Evolutionary conservation across 92 coral and sea anemone genomes (phyloP).

Genomic region (Micromussa lordhowensis): DNA sequence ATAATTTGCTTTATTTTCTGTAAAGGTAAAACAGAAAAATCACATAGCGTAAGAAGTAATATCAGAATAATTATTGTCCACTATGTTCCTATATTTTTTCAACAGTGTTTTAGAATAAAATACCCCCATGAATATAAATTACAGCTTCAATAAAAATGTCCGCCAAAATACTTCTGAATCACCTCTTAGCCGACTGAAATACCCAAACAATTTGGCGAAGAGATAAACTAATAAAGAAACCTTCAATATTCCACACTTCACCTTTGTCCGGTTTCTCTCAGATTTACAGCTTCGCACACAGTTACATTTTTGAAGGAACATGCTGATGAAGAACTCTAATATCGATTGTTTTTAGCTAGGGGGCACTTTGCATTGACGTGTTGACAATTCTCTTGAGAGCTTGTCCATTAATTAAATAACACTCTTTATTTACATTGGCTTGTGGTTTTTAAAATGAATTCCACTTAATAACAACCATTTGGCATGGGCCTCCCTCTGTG

Average conservation of each 20-base stretch:
- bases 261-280: conserved; percentile 26
- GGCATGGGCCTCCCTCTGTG: not conserved
- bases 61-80: not conserved
- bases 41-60: not conserved
- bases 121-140: conserved; percentile 17
- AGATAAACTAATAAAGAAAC: not conserved
- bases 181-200: not conserved
- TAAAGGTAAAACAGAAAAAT: too few relatives aligned
- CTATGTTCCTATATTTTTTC: not conserved
- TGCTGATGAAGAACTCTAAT: not conserved
- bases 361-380: not conserved
- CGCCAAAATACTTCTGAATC: conserved; percentile 4
- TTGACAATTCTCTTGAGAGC: conserved; percentile 6
- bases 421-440: conserved; percentile 36
- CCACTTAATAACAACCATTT: conserved; percentile 1
- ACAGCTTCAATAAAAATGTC: conserved; percentile 21
- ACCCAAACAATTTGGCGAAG: conserved; percentile 10
- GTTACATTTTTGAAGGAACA: conserved; percentile 60
- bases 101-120: conserved; percentile 2
- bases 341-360: conserved; percentile 13
- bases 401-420: conserved; percentile 30
- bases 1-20: not conserved
- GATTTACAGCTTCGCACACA: conserved; percentile 43
- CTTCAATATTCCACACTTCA: not conserved
- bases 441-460: conserved; percentile 35